These are phyloP conservation scores for Nasonia giraulti DNA, from an alignment of 1,140 invertebrate species.

Conservation along the genomic window DNA sequence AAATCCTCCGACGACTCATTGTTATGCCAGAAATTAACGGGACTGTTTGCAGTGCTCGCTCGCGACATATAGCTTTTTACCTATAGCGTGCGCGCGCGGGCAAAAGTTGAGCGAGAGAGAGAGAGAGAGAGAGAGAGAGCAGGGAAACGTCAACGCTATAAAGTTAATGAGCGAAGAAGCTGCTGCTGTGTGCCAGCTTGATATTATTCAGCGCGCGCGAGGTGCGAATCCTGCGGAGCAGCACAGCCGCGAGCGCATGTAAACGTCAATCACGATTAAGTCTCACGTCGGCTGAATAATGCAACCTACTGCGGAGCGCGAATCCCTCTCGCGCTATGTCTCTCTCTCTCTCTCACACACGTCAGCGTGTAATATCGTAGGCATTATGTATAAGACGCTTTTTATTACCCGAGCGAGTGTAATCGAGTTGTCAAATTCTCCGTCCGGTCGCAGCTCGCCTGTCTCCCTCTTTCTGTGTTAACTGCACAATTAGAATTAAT, in stretches of 20 bases:
- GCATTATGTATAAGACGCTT: not conserved
- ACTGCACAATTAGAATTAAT: slow-evolving; percentile 40
- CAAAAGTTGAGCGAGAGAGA: not conserved
- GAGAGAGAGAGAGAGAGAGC: not conserved
- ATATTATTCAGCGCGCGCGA: not conserved
- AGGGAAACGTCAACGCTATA: not conserved
- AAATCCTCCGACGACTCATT: slow-evolving; percentile 23
- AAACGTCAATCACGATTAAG: slow-evolving; percentile 17
- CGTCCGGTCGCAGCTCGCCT: not conserved
- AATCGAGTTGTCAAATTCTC: not conserved
- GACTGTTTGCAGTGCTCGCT: not conserved
- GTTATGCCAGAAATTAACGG: slow-evolving; percentile 33
- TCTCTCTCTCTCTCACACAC: not conserved
- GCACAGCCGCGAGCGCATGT: not conserved
- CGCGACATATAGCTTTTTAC: not conserved
- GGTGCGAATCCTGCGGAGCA: not conserved
- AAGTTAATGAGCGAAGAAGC: not conserved
- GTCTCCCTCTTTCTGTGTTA: slow-evolving; percentile 3
- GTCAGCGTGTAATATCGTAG: not conserved
- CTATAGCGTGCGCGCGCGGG: not conserved
- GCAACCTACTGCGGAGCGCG: not conserved
- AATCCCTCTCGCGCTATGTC: not conserved
- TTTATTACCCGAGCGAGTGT: not conserved
- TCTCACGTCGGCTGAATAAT: slow-evolving; percentile 4
- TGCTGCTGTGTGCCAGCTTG: not conserved